Base-by-base conservation (phyloP, 2,797 vertebrate genomes). In the Fundulus diaphanus region DNA sequence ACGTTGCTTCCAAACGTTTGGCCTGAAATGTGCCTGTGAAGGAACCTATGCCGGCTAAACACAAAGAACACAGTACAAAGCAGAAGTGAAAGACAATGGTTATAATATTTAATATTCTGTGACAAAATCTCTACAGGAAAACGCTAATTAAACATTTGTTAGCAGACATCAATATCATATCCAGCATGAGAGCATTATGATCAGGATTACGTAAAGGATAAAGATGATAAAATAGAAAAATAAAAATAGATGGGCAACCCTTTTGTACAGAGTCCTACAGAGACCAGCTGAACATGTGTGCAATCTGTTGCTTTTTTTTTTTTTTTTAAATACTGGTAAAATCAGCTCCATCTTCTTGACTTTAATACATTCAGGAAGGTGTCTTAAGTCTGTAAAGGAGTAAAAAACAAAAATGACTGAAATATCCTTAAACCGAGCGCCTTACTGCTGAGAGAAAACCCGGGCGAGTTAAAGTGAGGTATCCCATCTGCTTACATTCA, bases 21-120 rank as follows among this genome's bases (percentile, higher is more conserved):
- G 54, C 27, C 11, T 57, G 31, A 3, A 59, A 31, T 20, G 22
- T 8, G 12, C 3, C 37, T 42, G 13, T 44, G 27, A 29, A 59
- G 35, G 22, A 67, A 7, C 5, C 2, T 7, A 12, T n/a, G 66
- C 67, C 74, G 65, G 48, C 15, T 73, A 35, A 83, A 63, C 66
- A 82, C 18, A 77, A 76, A 67, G 9, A 52, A 81, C 40, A n/a
- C 63, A 66, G n/a, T 66, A 27, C 57, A 57, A 76, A 76, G 54
- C 24, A 40, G 46, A 89, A 74, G 78, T 81, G 76, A 88, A 87
- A 87, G 85, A 90, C 84, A 87, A 88, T 82, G 90, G 83, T 89
- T 92, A 93, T 93, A 93, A 94, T 95, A 94, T 94, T 94, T 96
- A 94, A 95, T 95, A 93, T 92, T 94, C 87, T 93, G 89, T 92